Evolutionary conservation across 2,888 invertebrate species (phyloP).

Genomic region (Melanargia galathea): DNA sequence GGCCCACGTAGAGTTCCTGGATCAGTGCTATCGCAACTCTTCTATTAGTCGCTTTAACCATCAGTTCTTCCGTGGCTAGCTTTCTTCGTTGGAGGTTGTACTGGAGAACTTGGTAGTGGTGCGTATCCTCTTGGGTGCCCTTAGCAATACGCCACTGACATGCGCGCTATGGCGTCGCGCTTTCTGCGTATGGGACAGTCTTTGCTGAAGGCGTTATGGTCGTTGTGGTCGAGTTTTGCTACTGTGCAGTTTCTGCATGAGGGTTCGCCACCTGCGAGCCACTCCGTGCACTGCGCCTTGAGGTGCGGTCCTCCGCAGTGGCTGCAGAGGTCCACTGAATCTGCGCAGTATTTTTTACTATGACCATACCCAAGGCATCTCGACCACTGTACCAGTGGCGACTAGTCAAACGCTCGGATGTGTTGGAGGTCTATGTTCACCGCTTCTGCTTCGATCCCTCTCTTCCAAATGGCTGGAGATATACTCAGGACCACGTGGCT

Average conservation of each 20-base stretch:
- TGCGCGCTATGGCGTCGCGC: no score
- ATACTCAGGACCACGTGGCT: neutral
- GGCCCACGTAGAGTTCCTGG: no score
- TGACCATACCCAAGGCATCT: conserved; percentile 30
- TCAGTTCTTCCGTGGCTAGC: no score
- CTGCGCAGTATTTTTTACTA: conserved; percentile 18
- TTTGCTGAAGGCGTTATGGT: no score
- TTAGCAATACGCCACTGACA: no score
- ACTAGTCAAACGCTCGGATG: neutral
- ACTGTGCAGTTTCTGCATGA: conserved; percentile 24
- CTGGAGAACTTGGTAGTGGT: no score
- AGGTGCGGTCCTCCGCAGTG: conserved; percentile 30
- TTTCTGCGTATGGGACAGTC: no score
- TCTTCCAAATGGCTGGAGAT: neutral
- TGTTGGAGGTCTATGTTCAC: no score
- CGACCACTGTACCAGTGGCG: neutral
- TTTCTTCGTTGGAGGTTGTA: no score
- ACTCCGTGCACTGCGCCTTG: conserved; percentile 13
- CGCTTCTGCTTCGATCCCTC: neutral
- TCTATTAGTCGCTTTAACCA: no score
- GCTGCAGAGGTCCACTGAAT: conserved; percentile 18
- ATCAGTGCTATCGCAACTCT: no score
- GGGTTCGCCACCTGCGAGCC: neutral
- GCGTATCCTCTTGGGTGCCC: no score
- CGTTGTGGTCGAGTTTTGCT: conserved; percentile 9